Percentiles rank a stretch among this genome's conserved stretches.
phyloP scores from a whole-genome alignment of 1,140 invertebrate genomes.

The Amyelois transitella region DNA sequence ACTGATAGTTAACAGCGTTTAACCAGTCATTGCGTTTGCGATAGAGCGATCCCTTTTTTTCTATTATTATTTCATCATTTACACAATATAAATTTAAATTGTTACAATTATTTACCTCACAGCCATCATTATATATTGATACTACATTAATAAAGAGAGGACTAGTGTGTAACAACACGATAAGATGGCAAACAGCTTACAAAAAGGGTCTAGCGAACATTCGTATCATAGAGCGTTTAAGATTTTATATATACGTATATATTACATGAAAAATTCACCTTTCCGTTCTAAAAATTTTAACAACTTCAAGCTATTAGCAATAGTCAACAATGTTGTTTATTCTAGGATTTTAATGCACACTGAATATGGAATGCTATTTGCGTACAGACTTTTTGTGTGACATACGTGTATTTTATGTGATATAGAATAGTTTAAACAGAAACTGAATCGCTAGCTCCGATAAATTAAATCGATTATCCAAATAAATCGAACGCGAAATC shows the following conservation, averaged over 20 bases:
- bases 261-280: conserved; percentile 70
- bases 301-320: conserved; percentile 74
- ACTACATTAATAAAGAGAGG: conserved; percentile 71
- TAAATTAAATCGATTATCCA: neutral
- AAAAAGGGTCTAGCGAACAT: conserved; percentile 70
- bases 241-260: conserved; percentile 64
- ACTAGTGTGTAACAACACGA: conserved; percentile 68
- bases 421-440: conserved; percentile 24
- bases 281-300: conserved; percentile 72
- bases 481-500: neutral
- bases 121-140: conserved; percentile 74
- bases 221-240: conserved; percentile 63
- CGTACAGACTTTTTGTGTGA: conserved; percentile 30
- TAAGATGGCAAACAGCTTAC: conserved; percentile 67
- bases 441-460: conserved; percentile 19
- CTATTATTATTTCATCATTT: conserved; percentile 59
- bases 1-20: conserved; percentile 25
- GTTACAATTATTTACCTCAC: conserved; percentile 71
- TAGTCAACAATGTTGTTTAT: conserved; percentile 73
- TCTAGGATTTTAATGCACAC: conserved; percentile 67
- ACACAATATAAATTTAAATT: conserved; percentile 72
- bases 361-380: conserved; percentile 51
- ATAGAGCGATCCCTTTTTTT: conserved; percentile 41
- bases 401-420: conserved; percentile 20
- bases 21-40: conserved; percentile 40